Conservation (phyloP, 2,113 vertebrate genomes). For the Lota lota region DNA sequence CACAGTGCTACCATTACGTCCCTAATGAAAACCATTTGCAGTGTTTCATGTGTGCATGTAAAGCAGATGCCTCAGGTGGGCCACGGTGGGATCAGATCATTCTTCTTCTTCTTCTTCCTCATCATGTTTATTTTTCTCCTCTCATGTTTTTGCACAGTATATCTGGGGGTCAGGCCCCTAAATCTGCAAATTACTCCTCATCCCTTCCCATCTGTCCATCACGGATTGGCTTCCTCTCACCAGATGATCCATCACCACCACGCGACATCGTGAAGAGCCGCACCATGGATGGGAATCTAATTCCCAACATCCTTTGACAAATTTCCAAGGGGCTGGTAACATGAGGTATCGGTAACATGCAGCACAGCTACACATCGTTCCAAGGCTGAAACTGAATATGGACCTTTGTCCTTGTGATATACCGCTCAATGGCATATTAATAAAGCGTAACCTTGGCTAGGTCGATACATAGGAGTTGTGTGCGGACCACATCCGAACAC, state of each 20-base stretch:
- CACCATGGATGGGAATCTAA: conserved; percentile 51
- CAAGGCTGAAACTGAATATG: conserved; percentile 60
- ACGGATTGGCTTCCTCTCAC: conserved; percentile 40
- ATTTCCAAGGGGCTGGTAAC: conserved; percentile 56
- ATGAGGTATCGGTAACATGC: conserved; percentile 66
- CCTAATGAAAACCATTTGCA: conserved; percentile 47
- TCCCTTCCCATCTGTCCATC: conserved; percentile 34
- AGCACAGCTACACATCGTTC: conserved; percentile 60
- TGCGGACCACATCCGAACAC: conserved; percentile 37
- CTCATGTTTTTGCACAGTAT: background rate
- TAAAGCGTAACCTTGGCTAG: conserved; percentile 48
- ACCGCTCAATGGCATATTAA: conserved; percentile 63
- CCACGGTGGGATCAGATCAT: conserved; percentile 24
- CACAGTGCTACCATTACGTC: conserved; percentile 14
- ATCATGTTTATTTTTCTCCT: conserved; percentile 6
- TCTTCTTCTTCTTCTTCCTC: conserved; percentile 13
- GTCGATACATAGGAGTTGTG: conserved; percentile 4
- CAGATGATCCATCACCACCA: background rate
- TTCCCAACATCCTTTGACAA: conserved; percentile 61
- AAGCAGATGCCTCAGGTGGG: conserved; percentile 39
- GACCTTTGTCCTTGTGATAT: conserved; percentile 52
- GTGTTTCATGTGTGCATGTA: conserved; percentile 34
- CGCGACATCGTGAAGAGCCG: background rate
- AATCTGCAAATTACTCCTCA: conserved; percentile 32
- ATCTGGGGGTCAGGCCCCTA: conserved; percentile 4